Percentiles rank a stretch among this genome's conserved stretches.
Evolutionary conservation across 2,113 vertebrate genomes (phyloP).

Genomic region (Pluvianellus socialis): DNA sequence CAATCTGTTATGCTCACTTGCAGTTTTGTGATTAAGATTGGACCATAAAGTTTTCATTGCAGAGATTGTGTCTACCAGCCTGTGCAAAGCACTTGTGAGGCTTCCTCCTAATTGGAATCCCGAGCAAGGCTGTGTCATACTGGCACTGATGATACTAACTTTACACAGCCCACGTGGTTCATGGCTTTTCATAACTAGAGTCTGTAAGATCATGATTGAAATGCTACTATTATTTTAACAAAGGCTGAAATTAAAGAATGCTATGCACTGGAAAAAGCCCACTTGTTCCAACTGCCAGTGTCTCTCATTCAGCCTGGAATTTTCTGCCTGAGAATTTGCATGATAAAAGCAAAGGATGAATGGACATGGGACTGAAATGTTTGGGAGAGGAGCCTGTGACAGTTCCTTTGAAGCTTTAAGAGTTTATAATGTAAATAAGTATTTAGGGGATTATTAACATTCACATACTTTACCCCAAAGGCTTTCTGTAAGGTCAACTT

Average conservation of each 20-base stretch:
- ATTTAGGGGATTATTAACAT: constrained; percentile 36
- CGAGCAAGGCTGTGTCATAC: background rate
- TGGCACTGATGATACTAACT: background rate
- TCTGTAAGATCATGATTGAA: background rate
- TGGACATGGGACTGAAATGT: constrained; percentile 24
- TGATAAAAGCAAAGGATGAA: constrained; percentile 33
- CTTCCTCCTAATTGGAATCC: background rate
- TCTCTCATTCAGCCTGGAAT: background rate
- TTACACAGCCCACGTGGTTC: background rate
- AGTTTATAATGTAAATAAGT: constrained; percentile 52
- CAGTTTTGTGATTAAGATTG: background rate
- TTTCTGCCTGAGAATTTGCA: constrained; percentile 2
- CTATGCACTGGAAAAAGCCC: background rate
- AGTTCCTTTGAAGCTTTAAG: constrained; percentile 35
- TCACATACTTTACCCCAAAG: constrained; percentile 31
- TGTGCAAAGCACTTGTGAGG: too few species aligned
- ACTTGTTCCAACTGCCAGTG: background rate
- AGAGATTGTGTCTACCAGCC: background rate
- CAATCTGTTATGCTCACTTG: background rate
- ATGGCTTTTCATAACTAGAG: background rate
- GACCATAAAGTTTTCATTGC: background rate
- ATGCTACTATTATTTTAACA: background rate
- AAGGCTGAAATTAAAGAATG: background rate
- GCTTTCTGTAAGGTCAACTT: constrained; percentile 30
- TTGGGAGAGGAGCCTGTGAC: constrained; percentile 11